These are phyloP conservation scores for Marronus borbonicus DNA, from an alignment of 2,888 invertebrate species.

Conservation along the genomic window DNA sequence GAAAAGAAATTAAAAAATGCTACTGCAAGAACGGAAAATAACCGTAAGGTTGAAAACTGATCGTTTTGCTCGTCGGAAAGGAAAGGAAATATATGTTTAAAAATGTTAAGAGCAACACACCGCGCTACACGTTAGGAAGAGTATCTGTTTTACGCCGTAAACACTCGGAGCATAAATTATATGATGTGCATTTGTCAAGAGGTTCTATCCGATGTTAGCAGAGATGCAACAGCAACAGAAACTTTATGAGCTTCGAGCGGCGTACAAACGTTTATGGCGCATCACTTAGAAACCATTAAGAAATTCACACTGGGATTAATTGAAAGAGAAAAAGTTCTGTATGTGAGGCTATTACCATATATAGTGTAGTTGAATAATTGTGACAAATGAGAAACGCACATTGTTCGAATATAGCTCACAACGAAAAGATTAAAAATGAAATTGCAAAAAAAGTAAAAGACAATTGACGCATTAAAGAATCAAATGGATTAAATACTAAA, in stretches of 20 bases:
- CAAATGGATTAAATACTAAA: no score
- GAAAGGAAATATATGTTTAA: no score
- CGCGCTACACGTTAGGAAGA: slow-evolving; percentile 6
- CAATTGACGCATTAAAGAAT: no score
- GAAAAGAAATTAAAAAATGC: neutral
- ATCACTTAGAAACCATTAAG: slow-evolving; percentile 44
- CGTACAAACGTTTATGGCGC: neutral
- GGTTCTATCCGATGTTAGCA: slow-evolving; percentile 17
- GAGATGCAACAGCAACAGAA: slow-evolving; percentile 24
- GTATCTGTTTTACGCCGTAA: slow-evolving; percentile 45
- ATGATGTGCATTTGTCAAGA: slow-evolving; percentile 46
- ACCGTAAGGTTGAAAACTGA: slow-evolving; percentile 24
- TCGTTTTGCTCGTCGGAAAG: no score
- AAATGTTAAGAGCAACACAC: slow-evolving; percentile 37
- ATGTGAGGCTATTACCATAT: neutral
- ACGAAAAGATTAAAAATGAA: no score
- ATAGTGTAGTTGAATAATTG: no score
- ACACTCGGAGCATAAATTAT: slow-evolving; percentile 43
- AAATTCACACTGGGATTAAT: slow-evolving; percentile 41
- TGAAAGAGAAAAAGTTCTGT: slow-evolving; percentile 11
- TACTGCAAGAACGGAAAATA: slow-evolving; percentile 26
- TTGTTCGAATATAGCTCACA: no score
- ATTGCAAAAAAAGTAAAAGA: no score
- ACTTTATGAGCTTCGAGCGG: slow-evolving; percentile 28
- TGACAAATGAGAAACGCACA: no score